phyloP scores from a whole-genome alignment of 2,113 vertebrate species.

The Vombatus ursinus region DNA sequence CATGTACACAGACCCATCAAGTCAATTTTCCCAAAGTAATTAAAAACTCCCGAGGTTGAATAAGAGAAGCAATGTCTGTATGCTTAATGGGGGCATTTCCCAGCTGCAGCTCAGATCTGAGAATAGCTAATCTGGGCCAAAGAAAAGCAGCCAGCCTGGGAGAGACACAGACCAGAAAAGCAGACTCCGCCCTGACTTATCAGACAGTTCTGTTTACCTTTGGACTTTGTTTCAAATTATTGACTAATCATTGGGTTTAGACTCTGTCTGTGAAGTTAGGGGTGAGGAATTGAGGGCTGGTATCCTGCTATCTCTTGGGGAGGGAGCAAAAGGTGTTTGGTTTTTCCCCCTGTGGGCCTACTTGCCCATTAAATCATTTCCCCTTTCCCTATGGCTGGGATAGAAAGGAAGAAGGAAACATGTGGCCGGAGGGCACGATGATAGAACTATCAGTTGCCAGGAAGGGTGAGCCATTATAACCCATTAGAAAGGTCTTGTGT shows the following conservation, averaged over 20 bases:
- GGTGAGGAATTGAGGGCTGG: slow-evolving; percentile 23
- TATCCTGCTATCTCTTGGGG: neutral
- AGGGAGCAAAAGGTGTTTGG: neutral
- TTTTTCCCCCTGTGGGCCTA: slow-evolving; percentile 55
- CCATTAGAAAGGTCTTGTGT: neutral
- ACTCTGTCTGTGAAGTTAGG: slow-evolving; percentile 65
- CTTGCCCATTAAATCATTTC: slow-evolving; percentile 74
- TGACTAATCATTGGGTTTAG: slow-evolving; percentile 73
- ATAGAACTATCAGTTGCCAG: slow-evolving; percentile 72
- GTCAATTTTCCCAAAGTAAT: neutral
- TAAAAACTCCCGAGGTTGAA: slow-evolving; percentile 44
- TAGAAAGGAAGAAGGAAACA: slow-evolving; percentile 74
- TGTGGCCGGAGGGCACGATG: slow-evolving; percentile 68
- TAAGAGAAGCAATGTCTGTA: slow-evolving; percentile 71
- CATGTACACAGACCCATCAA: neutral
- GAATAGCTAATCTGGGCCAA: slow-evolving; percentile 81
- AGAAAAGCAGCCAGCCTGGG: slow-evolving; percentile 80
- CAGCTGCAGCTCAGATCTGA: slow-evolving; percentile 76
- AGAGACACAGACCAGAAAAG: slow-evolving; percentile 78
- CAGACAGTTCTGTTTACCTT: slow-evolving; percentile 76
- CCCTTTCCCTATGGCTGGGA: slow-evolving; percentile 79
- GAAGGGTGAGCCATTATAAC: neutral
- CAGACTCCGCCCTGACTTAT: slow-evolving; percentile 78
- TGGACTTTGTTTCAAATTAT: slow-evolving; percentile 76
- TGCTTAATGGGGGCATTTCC: slow-evolving; percentile 77